Base-by-base conservation (phyloP, 2,888 invertebrate genomes). In the Ctenicera cuprea region DNA sequence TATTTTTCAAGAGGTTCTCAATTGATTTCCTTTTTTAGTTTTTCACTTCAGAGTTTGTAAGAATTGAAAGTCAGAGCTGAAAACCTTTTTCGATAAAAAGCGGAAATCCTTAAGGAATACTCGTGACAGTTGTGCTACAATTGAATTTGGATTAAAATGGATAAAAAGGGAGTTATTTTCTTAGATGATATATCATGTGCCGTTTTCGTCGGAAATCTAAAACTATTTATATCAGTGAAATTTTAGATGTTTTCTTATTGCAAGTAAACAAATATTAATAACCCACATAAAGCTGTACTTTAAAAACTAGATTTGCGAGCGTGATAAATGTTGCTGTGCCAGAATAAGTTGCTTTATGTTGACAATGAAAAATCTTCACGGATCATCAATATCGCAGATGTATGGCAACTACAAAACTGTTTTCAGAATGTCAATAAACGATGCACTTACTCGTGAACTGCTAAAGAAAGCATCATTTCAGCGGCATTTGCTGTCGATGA, bases 321-420 rank as follows among this genome's bases (percentile, higher is more conserved):
- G 70, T 76, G 76, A 76, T 76, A 67, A 72, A 76, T 76, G 76
- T 70, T 74, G 64, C 37, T 66, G 61, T 74, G 38, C 50, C 57
- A 64, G 70, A 74, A 72, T 74, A 74, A 74, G 76, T 74, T 76
- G 72, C 73, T 76, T 73, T 70, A 70, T 73, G 76, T 74, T 76
- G 76, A 76, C 76, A 74, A 76, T 76, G 76, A 74, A 75, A 66
- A 22, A 72, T 41, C 73, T 74, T 76, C 74, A 75, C 73, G 76
- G 72, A 76, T 76, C 76, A 76, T 76, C 74, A 76, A 76, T 76
- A 76, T 76, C 50, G 68, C 52, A 63, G 71, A 76, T 74, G 71
- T 74, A 52, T 22, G 52, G n/a, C 26, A 26, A 30, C 71, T 71
- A 61, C 69, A 73, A 70, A 76, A 76, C 74, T 75, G 74, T 76